Percentiles rank a stretch among this genome's conserved stretches.
Evolutionary conservation across 2,113 vertebrate species (phyloP).

Genomic region (Lepus europaeus): DNA sequence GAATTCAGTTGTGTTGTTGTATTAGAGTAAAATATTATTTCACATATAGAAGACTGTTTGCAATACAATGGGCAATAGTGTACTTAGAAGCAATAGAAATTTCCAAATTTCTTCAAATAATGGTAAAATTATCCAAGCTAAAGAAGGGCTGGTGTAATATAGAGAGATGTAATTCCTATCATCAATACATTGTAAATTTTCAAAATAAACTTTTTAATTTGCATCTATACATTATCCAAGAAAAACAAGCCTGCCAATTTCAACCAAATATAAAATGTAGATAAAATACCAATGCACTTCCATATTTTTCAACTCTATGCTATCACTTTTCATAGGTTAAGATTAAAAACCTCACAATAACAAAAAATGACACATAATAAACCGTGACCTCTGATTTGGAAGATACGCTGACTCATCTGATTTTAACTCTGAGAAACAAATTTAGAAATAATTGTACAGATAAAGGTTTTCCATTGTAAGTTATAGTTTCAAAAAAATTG

Average conservation of each 20-base stretch:
- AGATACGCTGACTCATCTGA: not conserved
- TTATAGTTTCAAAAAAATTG: not conserved
- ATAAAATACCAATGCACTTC: not conserved
- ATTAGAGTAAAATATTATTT: not conserved
- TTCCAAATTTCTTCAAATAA: not conserved
- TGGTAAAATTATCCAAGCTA: not conserved
- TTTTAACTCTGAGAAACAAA: not conserved
- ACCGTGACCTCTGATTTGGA: not conserved
- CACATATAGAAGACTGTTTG: not conserved
- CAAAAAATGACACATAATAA: not conserved
- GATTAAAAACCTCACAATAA: not conserved
- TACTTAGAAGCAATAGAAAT: not conserved
- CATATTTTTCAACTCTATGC: not conserved
- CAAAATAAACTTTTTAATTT: not conserved
- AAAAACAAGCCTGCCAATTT: not conserved
- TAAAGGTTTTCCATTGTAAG: not conserved
- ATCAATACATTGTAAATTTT: not conserved
- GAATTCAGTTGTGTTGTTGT: not conserved
- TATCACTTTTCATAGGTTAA: not conserved
- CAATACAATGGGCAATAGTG: not conserved
- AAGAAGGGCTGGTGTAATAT: not conserved
- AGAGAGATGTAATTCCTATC: not conserved
- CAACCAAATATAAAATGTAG: constrained; percentile 19
- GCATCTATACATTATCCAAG: not conserved
- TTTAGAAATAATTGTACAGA: not conserved